phyloP scores from a whole-genome alignment of 2,113 vertebrate genomes.

The Alethe castanea region DNA sequence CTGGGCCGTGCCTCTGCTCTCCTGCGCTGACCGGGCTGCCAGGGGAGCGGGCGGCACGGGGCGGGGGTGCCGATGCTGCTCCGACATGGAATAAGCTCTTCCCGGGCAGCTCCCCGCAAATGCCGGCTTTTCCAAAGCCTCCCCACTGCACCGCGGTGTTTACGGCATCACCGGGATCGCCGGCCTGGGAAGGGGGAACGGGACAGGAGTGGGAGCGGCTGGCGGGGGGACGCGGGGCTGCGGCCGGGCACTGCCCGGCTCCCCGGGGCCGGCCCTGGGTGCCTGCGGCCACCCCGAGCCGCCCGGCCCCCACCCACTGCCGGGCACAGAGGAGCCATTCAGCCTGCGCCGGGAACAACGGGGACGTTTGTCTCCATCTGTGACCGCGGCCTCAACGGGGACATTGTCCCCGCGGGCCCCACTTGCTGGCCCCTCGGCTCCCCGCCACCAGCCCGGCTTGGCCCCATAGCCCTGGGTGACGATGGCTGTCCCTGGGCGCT shows the following conservation, averaged over 20 bases:
- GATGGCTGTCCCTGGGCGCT: background rate
- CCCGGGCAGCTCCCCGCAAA: background rate
- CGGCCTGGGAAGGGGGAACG: background rate
- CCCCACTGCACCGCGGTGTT: background rate
- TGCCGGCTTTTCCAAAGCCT: background rate
- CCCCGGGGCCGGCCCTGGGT: background rate
- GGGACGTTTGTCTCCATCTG: conserved; percentile 35
- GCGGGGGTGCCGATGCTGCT: background rate
- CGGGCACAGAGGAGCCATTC: conserved; percentile 54
- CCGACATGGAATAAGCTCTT: conserved; percentile 47
- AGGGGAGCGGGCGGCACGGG: background rate
- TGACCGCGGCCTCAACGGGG: background rate
- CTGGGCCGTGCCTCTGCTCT: background rate
- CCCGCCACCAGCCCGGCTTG: background rate
- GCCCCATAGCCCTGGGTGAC: background rate
- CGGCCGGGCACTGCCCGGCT: conserved; percentile 15
- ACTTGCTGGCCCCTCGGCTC: background rate
- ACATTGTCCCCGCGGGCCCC: conserved; percentile 28
- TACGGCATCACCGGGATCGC: background rate
- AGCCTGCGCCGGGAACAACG: conserved; percentile 17
- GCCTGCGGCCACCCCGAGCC: background rate
- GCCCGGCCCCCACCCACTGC: conserved; percentile 39
- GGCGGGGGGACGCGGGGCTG: background rate
- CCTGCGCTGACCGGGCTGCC: background rate
- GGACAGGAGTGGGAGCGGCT: background rate